A percentile compares a stretch with the other conserved stretches of the same genome.
These are phyloP conservation scores for Drosophila neotestacea DNA, from an alignment of 2,888 invertebrate genomes.

Conservation along the genomic window DNA sequence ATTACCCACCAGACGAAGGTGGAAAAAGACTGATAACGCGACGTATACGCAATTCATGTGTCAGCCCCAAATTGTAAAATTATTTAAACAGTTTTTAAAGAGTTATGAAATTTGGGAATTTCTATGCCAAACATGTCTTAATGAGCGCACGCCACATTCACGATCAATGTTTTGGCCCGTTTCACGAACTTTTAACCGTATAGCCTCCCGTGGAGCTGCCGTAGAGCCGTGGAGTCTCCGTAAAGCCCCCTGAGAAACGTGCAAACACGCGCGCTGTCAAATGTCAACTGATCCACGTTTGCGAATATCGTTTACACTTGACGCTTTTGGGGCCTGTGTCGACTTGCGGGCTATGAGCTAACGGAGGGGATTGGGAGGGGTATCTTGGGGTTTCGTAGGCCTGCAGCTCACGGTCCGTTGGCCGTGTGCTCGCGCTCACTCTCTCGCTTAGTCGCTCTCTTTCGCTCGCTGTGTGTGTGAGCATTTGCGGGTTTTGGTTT, in stretches of 20 bases:
- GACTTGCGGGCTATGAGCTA: background rate
- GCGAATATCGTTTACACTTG: constrained; percentile 81
- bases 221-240: constrained; percentile 19
- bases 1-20: constrained; percentile 49
- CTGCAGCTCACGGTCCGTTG: constrained; percentile 26
- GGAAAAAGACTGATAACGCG: constrained; percentile 42
- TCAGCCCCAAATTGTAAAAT: constrained; percentile 15
- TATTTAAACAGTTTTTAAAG: constrained; percentile 17
- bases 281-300: constrained; percentile 85
- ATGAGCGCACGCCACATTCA: background rate
- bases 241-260: constrained; percentile 50
- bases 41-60: constrained; percentile 41
- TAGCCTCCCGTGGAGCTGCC: background rate
- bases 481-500: constrained; percentile 40
- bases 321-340: constrained; percentile 29
- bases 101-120: constrained; percentile 13
- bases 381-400: constrained; percentile 11
- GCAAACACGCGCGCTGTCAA: constrained; percentile 82
- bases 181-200: constrained; percentile 2
- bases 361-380: background rate
- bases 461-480: constrained; percentile 9
- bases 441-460: constrained; percentile 15
- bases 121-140: constrained; percentile 16
- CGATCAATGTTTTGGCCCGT: constrained; percentile 1
- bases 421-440: constrained; percentile 13